Evolutionary conservation across 2,797 vertebrate species (phyloP).

Genomic region (Fistularia commersonii): DNA sequence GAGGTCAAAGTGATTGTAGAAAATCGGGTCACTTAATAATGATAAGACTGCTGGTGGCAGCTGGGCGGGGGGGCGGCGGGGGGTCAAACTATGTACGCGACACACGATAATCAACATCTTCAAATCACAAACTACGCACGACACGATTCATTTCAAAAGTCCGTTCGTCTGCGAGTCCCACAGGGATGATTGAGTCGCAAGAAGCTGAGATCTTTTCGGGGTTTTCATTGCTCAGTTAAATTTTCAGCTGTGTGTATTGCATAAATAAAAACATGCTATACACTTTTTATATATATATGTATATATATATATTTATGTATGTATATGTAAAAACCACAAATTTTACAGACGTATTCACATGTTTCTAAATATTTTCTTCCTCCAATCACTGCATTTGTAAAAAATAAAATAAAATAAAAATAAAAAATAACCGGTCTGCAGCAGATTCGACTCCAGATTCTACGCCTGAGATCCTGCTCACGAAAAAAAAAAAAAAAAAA

Average conservation of each 20-base stretch:
- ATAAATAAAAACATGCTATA: constrained; percentile 88
- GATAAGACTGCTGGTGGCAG: constrained; percentile 92
- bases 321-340: constrained; percentile 32
- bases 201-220: constrained; percentile 67
- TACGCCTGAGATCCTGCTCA: constrained; percentile 63
- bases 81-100: constrained; percentile 86
- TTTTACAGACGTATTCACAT: constrained; percentile 31
- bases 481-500: constrained; percentile 27
- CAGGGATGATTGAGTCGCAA: constrained; percentile 84
- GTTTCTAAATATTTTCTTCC: constrained; percentile 9
- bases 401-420: constrained; percentile 21
- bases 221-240: constrained; percentile 60
- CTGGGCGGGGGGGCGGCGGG: too few species aligned
- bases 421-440: constrained; percentile 46
- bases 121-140: constrained; percentile 85
- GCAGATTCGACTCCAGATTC: too few species aligned
- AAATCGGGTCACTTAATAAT: constrained; percentile 78
- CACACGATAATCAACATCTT: constrained; percentile 79
- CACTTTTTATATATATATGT: constrained; percentile 50
- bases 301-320: too few species aligned
- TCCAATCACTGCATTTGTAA: too few species aligned
- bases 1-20: too few species aligned
- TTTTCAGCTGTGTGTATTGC: constrained; percentile 62
- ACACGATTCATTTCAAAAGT: constrained; percentile 79
- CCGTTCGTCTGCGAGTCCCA: constrained; percentile 79